Conservation (phyloP, 1,140 invertebrate genomes). For the Chlorops oryzae region DNA sequence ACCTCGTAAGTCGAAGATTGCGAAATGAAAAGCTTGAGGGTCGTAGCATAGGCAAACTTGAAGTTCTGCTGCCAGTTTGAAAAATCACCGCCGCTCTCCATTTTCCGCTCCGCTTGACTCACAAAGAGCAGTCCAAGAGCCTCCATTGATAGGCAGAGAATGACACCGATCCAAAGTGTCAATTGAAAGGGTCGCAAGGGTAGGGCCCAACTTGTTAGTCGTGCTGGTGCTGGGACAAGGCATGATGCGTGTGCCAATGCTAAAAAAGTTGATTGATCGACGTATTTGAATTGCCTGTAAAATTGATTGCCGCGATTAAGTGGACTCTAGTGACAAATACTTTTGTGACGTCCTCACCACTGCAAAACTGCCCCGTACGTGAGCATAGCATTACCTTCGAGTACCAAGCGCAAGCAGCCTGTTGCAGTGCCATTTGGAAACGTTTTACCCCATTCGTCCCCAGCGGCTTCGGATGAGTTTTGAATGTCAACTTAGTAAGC, state of each 20-base stretch:
- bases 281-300: no score
- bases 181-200: constrained; percentile 32
- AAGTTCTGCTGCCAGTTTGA: constrained; percentile 16
- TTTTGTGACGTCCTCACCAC: no score
- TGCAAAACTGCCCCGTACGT: no score
- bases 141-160: constrained; percentile 24
- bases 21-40: constrained; percentile 35
- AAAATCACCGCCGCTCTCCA: not conserved
- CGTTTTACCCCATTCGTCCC: constrained; percentile 26
- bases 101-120: constrained; percentile 5
- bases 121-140: constrained; percentile 20
- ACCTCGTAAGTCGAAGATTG: constrained; percentile 32
- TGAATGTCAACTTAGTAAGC: no score
- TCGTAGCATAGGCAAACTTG: constrained; percentile 26
- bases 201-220: constrained; percentile 32
- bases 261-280: constrained; percentile 33
- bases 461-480: constrained; percentile 23
- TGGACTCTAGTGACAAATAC: no score
- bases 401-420: constrained; percentile 29
- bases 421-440: constrained; percentile 26
- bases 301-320: no score
- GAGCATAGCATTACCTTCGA: constrained; percentile 22
- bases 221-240: constrained; percentile 28
- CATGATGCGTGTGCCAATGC: constrained; percentile 37
- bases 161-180: constrained; percentile 29